phyloP scores from a whole-genome alignment of 2,797 vertebrate genomes.

The Scarus forsteni region DNA sequence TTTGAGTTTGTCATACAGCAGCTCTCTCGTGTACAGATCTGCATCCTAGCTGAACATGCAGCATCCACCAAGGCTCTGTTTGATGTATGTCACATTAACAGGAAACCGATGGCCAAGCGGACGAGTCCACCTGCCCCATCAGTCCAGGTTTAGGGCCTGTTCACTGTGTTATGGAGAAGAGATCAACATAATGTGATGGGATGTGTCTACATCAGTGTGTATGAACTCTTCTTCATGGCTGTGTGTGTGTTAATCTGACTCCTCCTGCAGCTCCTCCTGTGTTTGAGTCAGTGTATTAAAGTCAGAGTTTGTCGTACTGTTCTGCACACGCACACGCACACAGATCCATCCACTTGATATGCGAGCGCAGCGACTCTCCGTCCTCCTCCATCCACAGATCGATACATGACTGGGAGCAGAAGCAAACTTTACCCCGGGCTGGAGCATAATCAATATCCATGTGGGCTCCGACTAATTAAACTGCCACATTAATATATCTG shows the following conservation, averaged over 20 bases:
- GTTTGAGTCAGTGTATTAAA: no score
- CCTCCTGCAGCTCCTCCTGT: background rate
- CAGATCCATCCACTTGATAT: slow-evolving; percentile 72
- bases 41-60: no score
- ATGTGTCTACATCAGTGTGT: no score
- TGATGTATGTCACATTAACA: no score
- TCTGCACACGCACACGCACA: background rate
- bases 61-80: no score
- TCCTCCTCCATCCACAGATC: slow-evolving; percentile 67
- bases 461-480: slow-evolving; percentile 80
- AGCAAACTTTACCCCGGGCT: slow-evolving; percentile 82
- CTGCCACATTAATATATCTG: slow-evolving; percentile 82
- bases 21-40: no score
- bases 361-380: slow-evolving; percentile 60
- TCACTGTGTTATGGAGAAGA: no score
- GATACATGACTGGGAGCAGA: slow-evolving; percentile 82
- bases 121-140: no score
- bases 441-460: slow-evolving; percentile 82
- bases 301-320: background rate
- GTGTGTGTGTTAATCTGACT: background rate
- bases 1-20: no score
- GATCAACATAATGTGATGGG: no score
- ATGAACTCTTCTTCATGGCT: background rate
- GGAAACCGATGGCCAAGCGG: no score
- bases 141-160: no score